Conservation (phyloP, 2,797 vertebrate genomes). For the Anomalospiza imberbis region DNA sequence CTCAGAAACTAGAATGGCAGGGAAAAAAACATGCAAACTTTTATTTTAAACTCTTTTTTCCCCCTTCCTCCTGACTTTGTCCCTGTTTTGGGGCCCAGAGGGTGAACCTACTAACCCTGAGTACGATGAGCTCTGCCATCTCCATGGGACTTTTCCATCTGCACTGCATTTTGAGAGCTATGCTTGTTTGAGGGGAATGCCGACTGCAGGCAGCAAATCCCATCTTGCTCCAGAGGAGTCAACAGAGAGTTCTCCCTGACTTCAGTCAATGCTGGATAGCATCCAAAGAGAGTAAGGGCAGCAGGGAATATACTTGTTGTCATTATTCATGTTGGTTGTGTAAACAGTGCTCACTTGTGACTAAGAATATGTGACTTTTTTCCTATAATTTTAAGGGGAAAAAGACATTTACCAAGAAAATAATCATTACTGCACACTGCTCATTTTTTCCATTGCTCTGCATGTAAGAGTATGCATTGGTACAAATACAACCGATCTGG, state of each 20-base stretch:
- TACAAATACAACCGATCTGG: conserved; percentile 48
- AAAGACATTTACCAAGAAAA: conserved; percentile 23
- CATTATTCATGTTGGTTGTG: conserved; percentile 31
- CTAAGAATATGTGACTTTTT: conserved; percentile 23
- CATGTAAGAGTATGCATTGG: background rate
- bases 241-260: conserved; percentile 11
- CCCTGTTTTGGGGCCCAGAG: background rate
- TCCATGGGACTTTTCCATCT: background rate
- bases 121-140: background rate
- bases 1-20: background rate
- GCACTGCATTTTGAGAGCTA: background rate
- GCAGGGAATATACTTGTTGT: conserved; percentile 50
- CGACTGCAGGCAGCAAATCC: background rate
- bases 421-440: conserved; percentile 27
- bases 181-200: background rate
- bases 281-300: conserved; percentile 49
- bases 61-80: background rate
- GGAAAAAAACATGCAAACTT: background rate
- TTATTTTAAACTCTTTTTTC: background rate
- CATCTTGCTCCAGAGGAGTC: conserved; percentile 11
- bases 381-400: background rate
- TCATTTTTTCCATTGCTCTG: conserved; percentile 32
- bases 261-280: conserved; percentile 33
- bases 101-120: background rate
- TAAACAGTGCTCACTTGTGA: conserved; percentile 37